A percentile compares a stretch with the other conserved stretches of the same genome.
These are phyloP conservation scores for Melangyna quadrimaculata DNA, from an alignment of 2,888 invertebrate species.

Conservation along the genomic window DNA sequence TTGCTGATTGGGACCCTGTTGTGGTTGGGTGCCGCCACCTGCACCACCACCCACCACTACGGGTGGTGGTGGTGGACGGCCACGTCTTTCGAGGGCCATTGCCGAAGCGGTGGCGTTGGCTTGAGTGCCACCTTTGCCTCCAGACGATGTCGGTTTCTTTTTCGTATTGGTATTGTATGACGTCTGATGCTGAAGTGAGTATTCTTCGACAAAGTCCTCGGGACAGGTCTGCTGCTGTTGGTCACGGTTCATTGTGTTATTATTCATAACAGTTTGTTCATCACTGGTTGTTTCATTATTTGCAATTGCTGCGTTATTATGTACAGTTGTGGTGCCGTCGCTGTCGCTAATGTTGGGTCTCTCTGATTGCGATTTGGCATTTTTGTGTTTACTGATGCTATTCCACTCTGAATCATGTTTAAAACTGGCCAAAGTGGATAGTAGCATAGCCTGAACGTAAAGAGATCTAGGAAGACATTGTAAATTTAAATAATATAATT, in stretches of 20 bases:
- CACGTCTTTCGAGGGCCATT: conserved; percentile 78
- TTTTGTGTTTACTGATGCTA: conserved; percentile 69
- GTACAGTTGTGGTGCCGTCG: conserved; percentile 64
- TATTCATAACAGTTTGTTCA: conserved; percentile 78
- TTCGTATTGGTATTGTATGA: conserved; percentile 76
- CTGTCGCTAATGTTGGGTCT: conserved; percentile 72
- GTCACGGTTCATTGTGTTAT: conserved; percentile 76
- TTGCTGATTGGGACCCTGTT: conserved; percentile 73
- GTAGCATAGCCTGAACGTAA: conserved; percentile 87
- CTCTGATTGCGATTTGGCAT: conserved; percentile 74
- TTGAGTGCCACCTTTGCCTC: conserved; percentile 73
- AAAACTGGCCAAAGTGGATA: conserved; percentile 83
- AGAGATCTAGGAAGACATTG: conserved; percentile 78
- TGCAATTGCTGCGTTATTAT: conserved; percentile 53
- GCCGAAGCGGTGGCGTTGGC: conserved; percentile 75
- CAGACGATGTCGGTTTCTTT: conserved; percentile 75
- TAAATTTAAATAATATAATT: background rate
- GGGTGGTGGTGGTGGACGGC: conserved; percentile 77
- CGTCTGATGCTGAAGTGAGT: conserved; percentile 75
- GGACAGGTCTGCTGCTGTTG: conserved; percentile 81
- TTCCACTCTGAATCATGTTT: conserved; percentile 73
- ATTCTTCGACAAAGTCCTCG: conserved; percentile 80
- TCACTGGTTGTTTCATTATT: conserved; percentile 58
- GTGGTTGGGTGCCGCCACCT: conserved; percentile 72
- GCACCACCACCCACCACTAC: conserved; percentile 40